Evolutionary conservation across 2,797 vertebrate genomes (phyloP), one percentile per base, ranked within the genome.

Genomic region (Knipowitschia caucasica): DNA sequence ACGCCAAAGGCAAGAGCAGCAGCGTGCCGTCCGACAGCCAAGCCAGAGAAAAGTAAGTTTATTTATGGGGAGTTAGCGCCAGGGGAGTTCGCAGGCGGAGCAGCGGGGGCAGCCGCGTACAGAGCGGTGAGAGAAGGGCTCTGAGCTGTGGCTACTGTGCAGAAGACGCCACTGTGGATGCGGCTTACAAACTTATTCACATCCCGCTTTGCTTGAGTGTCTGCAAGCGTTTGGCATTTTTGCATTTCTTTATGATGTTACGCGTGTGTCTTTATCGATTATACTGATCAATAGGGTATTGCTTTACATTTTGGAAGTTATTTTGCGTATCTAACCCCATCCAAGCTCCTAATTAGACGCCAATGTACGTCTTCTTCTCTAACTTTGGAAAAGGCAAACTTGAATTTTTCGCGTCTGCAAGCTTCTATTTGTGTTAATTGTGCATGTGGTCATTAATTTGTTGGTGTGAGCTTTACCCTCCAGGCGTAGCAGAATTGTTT

Each of bases 1-100:
- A 95, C 92, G 92, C 94, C 93, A 95, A 94, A 94, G 93, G 94
- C 92, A 95, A 95, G 93, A 96, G 92, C 90, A 93, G 92, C 92
- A 93, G 90, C 91, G 91, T 94, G 91, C 94, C 93, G 90, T 94
- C 94, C 92, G 94, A 97, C 92, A 95, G 90, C 89, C 94, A 95
- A 91, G 94, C 94, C 88, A 90, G 92, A 91, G 95, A 95, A 92
- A 96, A 95, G 94, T 96, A 91, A 95, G 94, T 95, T 92, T 89
- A 85, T 90, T 80, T 63, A 84, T 77, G 80, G 81, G 78, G 80
- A 75, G 43, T 70, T 58, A 62, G 74, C 75, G 73, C 34, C 67
- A 69, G 77, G 75, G 83, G 72, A 80, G 81, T 79, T 78, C 14
- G 50, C 5, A 77, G 69, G 68, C 71, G 75, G 79, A n/a, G n/a